A percentile compares a stretch with the other conserved stretches of the same genome.
phyloP scores from a whole-genome alignment of 2,797 vertebrate species.

The Threskiornis aethiopicus region DNA sequence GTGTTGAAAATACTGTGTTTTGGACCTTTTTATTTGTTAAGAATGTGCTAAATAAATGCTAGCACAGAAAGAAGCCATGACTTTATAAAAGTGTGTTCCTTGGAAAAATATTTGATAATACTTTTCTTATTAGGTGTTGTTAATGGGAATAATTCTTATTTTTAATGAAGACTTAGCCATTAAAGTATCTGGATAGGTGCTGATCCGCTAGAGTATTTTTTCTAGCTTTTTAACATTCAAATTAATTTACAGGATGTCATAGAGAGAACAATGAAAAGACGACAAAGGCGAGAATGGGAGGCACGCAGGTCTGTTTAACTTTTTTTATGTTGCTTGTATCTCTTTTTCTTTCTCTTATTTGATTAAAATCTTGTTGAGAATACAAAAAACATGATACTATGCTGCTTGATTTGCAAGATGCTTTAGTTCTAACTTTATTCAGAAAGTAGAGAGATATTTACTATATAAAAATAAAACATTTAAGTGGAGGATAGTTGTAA shows the following conservation, averaged over 20 bases:
- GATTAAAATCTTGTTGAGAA: neutral
- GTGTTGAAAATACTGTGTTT: neutral
- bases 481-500: neutral
- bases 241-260: constrained; percentile 80
- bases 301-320: constrained; percentile 81
- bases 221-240: neutral
- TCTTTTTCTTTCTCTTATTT: neutral
- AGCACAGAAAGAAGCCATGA: neutral
- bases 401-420: neutral
- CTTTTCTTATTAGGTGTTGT: neutral
- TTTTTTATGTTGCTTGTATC: neutral
- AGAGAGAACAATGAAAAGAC: constrained; percentile 87
- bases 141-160: neutral
- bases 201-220: neutral
- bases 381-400: neutral
- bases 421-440: neutral
- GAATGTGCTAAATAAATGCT: neutral
- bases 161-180: neutral
- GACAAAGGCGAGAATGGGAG: constrained; percentile 89
- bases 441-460: neutral
- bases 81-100: neutral
- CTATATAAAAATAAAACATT: neutral
- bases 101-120: neutral
- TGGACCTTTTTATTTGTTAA: neutral
- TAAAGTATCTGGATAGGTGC: neutral